Evolutionary conservation across 2,113 vertebrate genomes (phyloP).

Genomic region (Crotalus horridus): DNA sequence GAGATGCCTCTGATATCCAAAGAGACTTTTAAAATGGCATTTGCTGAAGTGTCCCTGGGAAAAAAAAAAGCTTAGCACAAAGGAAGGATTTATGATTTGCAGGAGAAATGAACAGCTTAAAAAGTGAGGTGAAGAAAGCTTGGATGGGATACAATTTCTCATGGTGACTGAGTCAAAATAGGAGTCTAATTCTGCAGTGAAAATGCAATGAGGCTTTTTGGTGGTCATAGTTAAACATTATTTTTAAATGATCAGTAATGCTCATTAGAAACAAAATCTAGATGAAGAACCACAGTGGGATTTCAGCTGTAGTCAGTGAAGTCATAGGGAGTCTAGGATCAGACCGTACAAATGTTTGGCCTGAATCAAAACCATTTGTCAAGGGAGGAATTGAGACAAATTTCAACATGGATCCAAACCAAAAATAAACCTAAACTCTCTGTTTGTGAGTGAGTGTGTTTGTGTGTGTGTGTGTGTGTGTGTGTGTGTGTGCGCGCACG

Average conservation of each 20-base stretch:
- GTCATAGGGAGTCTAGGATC: not conserved
- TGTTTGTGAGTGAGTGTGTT: not conserved
- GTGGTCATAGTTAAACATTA: conserved; percentile 30
- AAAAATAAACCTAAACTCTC: not conserved
- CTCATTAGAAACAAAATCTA: conserved; percentile 11
- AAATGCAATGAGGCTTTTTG: conserved; percentile 36
- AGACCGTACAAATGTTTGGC: not conserved
- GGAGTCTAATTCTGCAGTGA: conserved; percentile 31
- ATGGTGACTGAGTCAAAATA: conserved; percentile 52
- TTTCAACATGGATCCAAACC: not conserved
- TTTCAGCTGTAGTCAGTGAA: not conserved
- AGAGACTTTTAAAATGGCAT: conserved; percentile 43
- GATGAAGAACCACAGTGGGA: not conserved
- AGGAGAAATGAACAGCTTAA: conserved; percentile 41
- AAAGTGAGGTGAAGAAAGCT: conserved; percentile 44
- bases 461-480: not conserved
- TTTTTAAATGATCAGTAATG: conserved; percentile 32
- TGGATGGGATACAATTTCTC: conserved; percentile 52
- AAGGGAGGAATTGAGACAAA: not conserved
- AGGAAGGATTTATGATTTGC: conserved; percentile 57
- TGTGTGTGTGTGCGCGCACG: not conserved
- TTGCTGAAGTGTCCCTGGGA: conserved; percentile 47
- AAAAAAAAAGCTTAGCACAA: conserved; percentile 37
- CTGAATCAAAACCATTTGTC: not conserved
- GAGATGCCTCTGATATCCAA: conserved; percentile 38